Evolutionary conservation across 2,797 vertebrate genomes (phyloP).

Genomic region (Ficedula albicollis): DNA sequence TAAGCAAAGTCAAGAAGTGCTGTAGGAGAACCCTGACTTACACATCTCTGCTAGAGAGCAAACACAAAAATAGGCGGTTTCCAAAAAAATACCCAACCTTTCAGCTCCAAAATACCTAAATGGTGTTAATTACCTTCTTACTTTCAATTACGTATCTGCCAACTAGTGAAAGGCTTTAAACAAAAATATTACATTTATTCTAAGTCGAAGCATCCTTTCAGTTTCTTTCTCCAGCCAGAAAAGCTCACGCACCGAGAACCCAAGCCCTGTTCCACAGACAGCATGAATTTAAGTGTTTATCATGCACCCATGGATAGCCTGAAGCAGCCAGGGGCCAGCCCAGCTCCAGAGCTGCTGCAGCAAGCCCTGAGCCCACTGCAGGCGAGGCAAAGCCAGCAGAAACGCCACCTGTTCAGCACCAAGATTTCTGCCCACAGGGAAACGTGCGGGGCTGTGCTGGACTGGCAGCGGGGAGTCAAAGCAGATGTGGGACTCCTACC

Average conservation of each 20-base stretch:
- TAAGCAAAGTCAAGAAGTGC: background rate
- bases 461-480: background rate
- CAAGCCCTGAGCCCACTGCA: background rate
- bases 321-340: background rate
- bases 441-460: background rate
- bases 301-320: rapidly evolving
- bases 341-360: background rate
- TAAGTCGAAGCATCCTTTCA: background rate
- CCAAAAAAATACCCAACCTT: background rate
- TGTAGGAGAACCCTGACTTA: background rate
- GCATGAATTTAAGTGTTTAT: background rate
- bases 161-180: background rate
- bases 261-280: background rate
- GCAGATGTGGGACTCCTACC: background rate
- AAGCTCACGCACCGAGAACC: background rate
- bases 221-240: background rate
- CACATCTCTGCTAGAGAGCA: background rate
- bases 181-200: background rate
- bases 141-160: background rate
- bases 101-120: background rate
- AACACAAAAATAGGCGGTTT: background rate
- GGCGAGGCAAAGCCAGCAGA: background rate
- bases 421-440: background rate
- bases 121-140: background rate
- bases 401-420: background rate